These are phyloP conservation scores for Macaria liturata DNA, from an alignment of 2,888 invertebrate genomes.

Conservation along the genomic window DNA sequence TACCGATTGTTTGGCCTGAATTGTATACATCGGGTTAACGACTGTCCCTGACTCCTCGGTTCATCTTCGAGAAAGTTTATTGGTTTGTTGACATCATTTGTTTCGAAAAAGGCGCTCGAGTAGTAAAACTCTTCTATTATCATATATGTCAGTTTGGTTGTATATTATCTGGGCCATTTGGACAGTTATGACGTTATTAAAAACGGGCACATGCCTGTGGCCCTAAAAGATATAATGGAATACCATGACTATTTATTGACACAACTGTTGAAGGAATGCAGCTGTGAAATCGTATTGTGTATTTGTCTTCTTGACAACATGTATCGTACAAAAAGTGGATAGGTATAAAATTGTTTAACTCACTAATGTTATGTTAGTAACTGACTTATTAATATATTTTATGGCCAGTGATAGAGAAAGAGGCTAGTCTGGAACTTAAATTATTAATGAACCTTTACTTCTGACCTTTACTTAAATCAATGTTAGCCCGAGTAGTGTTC, in stretches of 20 bases:
- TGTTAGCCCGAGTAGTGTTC: conserved; percentile 4
- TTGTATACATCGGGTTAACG: conserved; percentile 70
- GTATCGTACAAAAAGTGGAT: too few relatives aligned
- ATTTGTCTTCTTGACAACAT: too few relatives aligned
- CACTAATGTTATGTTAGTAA: not conserved
- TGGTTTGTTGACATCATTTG: conserved; percentile 59
- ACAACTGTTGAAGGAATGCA: conserved; percentile 32
- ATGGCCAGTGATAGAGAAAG: too few relatives aligned
- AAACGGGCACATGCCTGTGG: conserved; percentile 9
- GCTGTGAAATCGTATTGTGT: conserved; percentile 20
- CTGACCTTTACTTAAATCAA: conserved; percentile 11
- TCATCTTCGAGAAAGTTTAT: conserved; percentile 58
- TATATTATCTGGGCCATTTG: conserved; percentile 25
- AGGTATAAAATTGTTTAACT: too few relatives aligned
- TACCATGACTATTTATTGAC: conserved; percentile 20
- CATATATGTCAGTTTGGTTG: conserved; percentile 27
- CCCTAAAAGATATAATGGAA: conserved; percentile 17
- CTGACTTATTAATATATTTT: too few relatives aligned
- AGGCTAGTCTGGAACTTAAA: too few relatives aligned
- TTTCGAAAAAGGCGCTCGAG: conserved; percentile 42
- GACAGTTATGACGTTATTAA: conserved; percentile 22
- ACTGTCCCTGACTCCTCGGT: conserved; percentile 65
- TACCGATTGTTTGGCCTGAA: conserved; percentile 66
- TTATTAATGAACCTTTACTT: conserved; percentile 21
- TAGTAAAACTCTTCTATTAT: conserved; percentile 37